These are phyloP conservation scores for Strigamia crassipes DNA, from an alignment of 2,888 invertebrate species.

Conservation along the genomic window DNA sequence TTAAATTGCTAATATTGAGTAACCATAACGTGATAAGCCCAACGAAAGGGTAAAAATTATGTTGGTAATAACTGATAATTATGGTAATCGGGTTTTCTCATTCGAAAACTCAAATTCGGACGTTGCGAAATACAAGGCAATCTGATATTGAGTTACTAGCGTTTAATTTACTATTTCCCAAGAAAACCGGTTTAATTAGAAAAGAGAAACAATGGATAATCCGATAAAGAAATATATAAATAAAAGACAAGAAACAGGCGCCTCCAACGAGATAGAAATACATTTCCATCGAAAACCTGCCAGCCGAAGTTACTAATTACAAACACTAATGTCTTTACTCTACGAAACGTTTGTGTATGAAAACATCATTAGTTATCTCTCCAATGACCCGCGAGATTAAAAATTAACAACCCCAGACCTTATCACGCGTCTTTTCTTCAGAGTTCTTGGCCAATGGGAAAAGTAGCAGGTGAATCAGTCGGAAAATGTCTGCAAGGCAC, in stretches of 20 bases:
- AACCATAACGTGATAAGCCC: too few species aligned
- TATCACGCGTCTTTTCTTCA: not conserved
- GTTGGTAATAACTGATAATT: too few species aligned
- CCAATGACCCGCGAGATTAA: not conserved
- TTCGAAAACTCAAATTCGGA: too few species aligned
- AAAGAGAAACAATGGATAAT: not conserved
- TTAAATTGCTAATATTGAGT: too few species aligned
- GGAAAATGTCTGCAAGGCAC: not conserved
- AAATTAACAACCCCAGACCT: not conserved
- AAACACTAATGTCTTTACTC: not conserved
- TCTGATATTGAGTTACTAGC: too few species aligned
- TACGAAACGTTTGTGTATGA: not conserved
- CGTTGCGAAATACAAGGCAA: too few species aligned
- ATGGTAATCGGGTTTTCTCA: not conserved
- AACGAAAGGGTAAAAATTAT: too few species aligned
- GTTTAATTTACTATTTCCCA: not conserved
- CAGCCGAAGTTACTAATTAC: not conserved
- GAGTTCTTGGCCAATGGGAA: not conserved
- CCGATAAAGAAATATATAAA: not conserved
- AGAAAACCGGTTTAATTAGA: not conserved
- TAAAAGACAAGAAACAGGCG: not conserved
- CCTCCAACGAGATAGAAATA: not conserved
- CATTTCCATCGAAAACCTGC: not conserved
- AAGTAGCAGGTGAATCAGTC: not conserved
- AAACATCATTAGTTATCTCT: not conserved